Conservation (phyloP, 2,888 invertebrate species). For the Timema cristinae region DNA sequence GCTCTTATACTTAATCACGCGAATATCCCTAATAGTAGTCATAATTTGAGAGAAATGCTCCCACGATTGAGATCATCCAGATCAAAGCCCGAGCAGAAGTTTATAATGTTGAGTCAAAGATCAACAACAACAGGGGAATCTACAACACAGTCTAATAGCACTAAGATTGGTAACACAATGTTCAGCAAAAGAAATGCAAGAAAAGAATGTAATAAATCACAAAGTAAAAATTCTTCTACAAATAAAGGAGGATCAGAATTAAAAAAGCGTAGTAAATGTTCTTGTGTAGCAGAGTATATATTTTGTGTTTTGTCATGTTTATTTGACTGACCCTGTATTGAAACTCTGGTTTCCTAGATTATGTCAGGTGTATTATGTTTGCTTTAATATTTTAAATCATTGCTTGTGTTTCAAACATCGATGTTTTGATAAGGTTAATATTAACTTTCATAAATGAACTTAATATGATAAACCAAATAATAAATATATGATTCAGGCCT, state of each 20-base stretch:
- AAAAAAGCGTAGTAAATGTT: slow-evolving; percentile 46
- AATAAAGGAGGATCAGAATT: background rate
- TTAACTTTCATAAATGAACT: too few species aligned
- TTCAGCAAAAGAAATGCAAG: slow-evolving; percentile 34
- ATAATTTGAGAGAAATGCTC: slow-evolving; percentile 49
- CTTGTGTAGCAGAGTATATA: slow-evolving; percentile 51
- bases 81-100: slow-evolving; percentile 36
- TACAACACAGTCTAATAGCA: too few species aligned
- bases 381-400: too few species aligned
- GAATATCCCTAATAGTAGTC: slow-evolving; percentile 27
- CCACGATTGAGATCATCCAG: slow-evolving; percentile 48
- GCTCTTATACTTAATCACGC: slow-evolving; percentile 34
- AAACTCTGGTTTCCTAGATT: too few species aligned
- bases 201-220: slow-evolving; percentile 32
- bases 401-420: too few species aligned
- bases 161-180: background rate
- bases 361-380: too few species aligned
- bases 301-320: slow-evolving; percentile 52
- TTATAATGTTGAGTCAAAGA: slow-evolving; percentile 17
- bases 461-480: too few species aligned
- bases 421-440: too few species aligned
- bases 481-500: too few species aligned
- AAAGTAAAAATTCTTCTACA: slow-evolving; percentile 37
- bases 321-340: slow-evolving; percentile 48
- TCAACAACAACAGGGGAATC: background rate